A percentile compares a stretch with the other conserved stretches of the same genome.
Conservation (phyloP, 2,888 invertebrate genomes). For the Harmothoe impar region DNA sequence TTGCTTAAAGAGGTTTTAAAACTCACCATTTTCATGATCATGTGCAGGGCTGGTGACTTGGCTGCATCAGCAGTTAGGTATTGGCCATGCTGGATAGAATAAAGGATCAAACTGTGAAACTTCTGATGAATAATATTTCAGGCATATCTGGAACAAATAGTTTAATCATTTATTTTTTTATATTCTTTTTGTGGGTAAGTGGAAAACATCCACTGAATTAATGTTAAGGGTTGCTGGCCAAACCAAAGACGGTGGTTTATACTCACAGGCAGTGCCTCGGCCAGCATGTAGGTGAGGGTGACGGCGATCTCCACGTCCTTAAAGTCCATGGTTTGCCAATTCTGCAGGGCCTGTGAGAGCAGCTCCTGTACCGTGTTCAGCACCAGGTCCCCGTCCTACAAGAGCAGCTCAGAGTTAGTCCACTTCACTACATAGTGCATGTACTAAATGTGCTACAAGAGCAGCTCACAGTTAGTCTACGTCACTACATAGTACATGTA, state of each 20-base stretch:
- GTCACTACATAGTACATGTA: background rate
- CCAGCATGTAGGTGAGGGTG: slow-evolving; percentile 84
- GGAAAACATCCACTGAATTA: too few species aligned
- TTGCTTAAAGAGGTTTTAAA: too few species aligned
- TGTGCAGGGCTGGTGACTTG: slow-evolving; percentile 82
- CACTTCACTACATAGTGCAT: background rate
- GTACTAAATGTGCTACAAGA: too few species aligned
- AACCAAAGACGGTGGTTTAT: too few species aligned
- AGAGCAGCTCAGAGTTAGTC: slow-evolving; percentile 21
- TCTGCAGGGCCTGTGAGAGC: slow-evolving; percentile 82
- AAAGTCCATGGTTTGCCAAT: slow-evolving; percentile 84
- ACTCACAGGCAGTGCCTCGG: slow-evolving; percentile 84
- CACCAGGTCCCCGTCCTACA: slow-evolving; percentile 84
- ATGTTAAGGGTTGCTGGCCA: too few species aligned
- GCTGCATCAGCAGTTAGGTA: slow-evolving; percentile 82
- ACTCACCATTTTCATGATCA: slow-evolving; percentile 84
- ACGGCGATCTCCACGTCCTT: slow-evolving; percentile 85
- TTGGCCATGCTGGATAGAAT: slow-evolving; percentile 82
- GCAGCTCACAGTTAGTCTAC: background rate
- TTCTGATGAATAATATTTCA: too few species aligned
- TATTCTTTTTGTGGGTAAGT: too few species aligned
- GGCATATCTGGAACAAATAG: too few species aligned
- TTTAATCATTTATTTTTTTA: too few species aligned
- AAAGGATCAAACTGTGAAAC: slow-evolving; percentile 65
- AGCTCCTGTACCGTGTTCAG: slow-evolving; percentile 83